Base-by-base conservation (phyloP, 92 coral and sea anemone species). In the Parazoanthus darwini region DNA sequence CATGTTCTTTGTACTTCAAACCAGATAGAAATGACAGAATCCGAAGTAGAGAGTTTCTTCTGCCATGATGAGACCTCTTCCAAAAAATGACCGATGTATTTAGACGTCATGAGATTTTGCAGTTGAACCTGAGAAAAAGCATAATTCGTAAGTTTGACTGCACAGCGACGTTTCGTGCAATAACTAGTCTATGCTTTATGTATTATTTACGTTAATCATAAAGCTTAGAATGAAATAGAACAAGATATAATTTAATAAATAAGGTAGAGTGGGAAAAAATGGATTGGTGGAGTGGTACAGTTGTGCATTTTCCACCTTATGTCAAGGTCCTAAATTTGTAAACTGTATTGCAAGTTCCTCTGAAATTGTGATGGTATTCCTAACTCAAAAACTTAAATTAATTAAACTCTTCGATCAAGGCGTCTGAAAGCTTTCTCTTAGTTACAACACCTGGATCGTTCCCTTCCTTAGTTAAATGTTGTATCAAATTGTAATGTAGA, bases 1-100 rank as follows among this genome's bases (percentile, higher is more conserved):
- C 99, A 95, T 2, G 99, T 97, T 56, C 99, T 90, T 81, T 97
- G 98, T 38, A 97, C 99, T 72, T 97, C 99, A 86, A 97, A 97
- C 99, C 99, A 97, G 88, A 97, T 97, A 63, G 98, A 93, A 39
- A 97, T 97, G 43, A 97, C 99, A 7, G 98, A 97, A 82, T 97
- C 99, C 58, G 94, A 93, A 1, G 95, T 93, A 4, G 99, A 97
- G 25, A 97, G 95, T 88, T 97, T 97, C 92, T 97, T 97, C 87
- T 97, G 99, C 99, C 99, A 97, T 54, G 96, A 81, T 1, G 99
- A 94, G 33, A 97, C 99, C 82, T 97, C 99, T 89, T 97, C 99
- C 91, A 97, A 86, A 91, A 97, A 95, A 89, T 95, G 99, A 35
- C 99, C 99, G 68, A 97, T 97, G 94, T 97, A 95, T 86, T 97